Conservation (phyloP, 2,888 invertebrate species). For the Nudaria mundana region DNA sequence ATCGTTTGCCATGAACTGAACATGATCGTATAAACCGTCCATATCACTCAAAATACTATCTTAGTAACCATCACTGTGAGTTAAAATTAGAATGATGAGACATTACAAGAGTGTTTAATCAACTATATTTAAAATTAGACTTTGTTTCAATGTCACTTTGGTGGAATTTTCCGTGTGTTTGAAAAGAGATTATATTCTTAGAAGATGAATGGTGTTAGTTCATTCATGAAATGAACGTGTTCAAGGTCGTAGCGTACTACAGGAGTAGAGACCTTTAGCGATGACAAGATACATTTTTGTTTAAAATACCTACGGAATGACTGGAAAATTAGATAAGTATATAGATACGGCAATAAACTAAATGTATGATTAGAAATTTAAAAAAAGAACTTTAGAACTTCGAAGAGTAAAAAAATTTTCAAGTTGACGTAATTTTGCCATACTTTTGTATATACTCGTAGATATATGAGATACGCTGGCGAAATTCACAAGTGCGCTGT, state of each 20-base stretch:
- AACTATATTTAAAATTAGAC: background rate
- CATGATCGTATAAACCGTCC: background rate
- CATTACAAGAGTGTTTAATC: background rate
- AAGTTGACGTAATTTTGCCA: too few species aligned
- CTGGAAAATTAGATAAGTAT: background rate
- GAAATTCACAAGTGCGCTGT: too few species aligned
- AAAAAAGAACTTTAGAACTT: too few species aligned
- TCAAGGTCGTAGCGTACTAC: slow-evolving; percentile 33
- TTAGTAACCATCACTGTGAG: background rate
- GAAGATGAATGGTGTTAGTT: slow-evolving; percentile 8
- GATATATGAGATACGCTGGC: too few species aligned
- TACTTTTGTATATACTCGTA: too few species aligned
- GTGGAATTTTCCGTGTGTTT: slow-evolving; percentile 5
- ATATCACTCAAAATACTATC: background rate
- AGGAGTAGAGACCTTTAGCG: slow-evolving; percentile 18
- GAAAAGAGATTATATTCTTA: slow-evolving; percentile 6
- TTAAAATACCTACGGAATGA: background rate
- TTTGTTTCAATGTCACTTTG: rapidly evolving
- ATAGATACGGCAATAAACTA: too few species aligned
- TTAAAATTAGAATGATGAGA: slow-evolving; percentile 1
- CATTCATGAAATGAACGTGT: slow-evolving; percentile 32
- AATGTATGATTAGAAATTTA: too few species aligned
- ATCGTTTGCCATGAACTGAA: background rate
- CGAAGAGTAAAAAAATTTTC: too few species aligned
- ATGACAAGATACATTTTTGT: slow-evolving; percentile 1